phyloP scores from a whole-genome alignment of 2,113 vertebrate genomes.

The western clawed frog (Xenopus tropicalis) region DNA sequence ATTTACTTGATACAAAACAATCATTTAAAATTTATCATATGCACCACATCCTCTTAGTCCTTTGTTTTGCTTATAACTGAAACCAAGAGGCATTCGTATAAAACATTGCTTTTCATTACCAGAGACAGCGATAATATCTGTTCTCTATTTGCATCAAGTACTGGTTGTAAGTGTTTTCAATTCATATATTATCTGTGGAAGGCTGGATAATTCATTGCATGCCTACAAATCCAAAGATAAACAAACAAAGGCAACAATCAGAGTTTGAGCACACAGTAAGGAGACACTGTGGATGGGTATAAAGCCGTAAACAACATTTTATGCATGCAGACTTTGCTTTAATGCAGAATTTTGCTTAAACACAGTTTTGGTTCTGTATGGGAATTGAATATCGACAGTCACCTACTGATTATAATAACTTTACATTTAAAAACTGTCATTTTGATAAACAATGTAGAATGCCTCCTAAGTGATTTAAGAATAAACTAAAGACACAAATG shows the following conservation, averaged over 20 bases:
- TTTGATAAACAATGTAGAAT: too few species aligned
- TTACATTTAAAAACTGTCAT: too few species aligned
- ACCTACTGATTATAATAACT: too few species aligned
- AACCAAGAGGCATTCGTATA: fast-evolving
- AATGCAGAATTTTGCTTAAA: neutral
- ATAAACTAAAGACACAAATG: too few species aligned
- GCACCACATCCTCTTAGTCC: neutral
- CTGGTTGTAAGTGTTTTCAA: neutral
- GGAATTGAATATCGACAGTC: too few species aligned
- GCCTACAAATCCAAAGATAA: conserved; percentile 3
- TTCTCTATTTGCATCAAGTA: neutral
- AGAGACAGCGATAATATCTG: conserved; percentile 1
- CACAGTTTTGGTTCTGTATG: too few species aligned
- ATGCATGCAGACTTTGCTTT: neutral
- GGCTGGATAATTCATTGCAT: neutral
- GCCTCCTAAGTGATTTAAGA: too few species aligned
- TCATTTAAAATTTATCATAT: too few species aligned
- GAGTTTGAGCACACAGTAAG: neutral
- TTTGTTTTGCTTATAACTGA: conserved; percentile 9
- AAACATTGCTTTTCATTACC: neutral
- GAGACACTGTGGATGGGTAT: neutral
- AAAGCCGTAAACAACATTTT: neutral
- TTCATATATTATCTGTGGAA: conserved; percentile 5
- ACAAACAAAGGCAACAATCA: neutral
- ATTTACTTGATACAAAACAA: too few species aligned